A percentile compares a stretch with the other conserved stretches of the same genome.
These are phyloP conservation scores for Gallinago paraguaiae DNA, from an alignment of 2,113 vertebrate genomes.

Conservation along the genomic window DNA sequence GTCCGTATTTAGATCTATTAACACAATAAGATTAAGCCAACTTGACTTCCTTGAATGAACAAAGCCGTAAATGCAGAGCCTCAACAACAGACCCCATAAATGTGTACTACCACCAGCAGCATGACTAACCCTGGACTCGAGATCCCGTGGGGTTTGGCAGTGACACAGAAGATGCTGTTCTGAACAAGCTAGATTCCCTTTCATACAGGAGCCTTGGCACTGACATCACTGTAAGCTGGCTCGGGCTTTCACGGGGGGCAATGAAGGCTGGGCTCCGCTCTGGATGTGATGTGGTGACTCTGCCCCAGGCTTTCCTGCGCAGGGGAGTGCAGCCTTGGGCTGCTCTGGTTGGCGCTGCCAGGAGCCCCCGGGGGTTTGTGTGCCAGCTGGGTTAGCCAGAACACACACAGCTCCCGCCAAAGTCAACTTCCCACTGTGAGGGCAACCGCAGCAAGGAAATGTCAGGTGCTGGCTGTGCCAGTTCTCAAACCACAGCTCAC, in stretches of 20 bases:
- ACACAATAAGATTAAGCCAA: slow-evolving; percentile 24
- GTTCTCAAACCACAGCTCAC: background rate
- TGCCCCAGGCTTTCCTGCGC: background rate
- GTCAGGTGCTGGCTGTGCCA: background rate
- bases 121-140: background rate
- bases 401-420: slow-evolving; percentile 34
- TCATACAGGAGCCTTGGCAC: slow-evolving; percentile 14
- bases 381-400: slow-evolving; percentile 49
- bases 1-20: slow-evolving; percentile 51
- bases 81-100: slow-evolving; percentile 4
- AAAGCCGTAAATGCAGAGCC: slow-evolving; percentile 34
- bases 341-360: background rate
- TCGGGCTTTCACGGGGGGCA: background rate
- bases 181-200: slow-evolving; percentile 19
- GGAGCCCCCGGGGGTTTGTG: background rate
- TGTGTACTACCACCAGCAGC: slow-evolving; percentile 21
- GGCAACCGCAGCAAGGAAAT: background rate
- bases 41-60: slow-evolving; percentile 35
- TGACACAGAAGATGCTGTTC: background rate
- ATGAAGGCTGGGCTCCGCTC: background rate
- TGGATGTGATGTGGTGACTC: background rate
- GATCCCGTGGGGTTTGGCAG: slow-evolving; percentile 33
- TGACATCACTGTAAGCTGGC: background rate
- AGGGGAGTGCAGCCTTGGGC: background rate
- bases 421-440: background rate